A percentile compares a stretch with the other conserved stretches of the same genome.
phyloP scores from a whole-genome alignment of 1,140 invertebrate species.

The Cotesia typhae region DNA sequence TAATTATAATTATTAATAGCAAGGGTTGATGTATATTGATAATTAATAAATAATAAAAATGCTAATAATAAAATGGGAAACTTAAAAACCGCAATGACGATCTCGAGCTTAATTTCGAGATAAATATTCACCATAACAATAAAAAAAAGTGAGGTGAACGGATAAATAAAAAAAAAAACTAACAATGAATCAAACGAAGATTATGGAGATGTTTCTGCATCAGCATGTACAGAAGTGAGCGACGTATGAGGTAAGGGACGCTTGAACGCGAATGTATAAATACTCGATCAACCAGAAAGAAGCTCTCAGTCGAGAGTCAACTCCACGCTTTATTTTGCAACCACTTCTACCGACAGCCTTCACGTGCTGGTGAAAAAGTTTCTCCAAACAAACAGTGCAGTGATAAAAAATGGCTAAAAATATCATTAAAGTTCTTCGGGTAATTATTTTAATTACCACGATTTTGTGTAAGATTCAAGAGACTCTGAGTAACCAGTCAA shows the following conservation, averaged over 20 bases:
- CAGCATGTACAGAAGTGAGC: not conserved
- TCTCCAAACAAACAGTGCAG: not conserved
- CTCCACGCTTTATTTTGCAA: not conserved
- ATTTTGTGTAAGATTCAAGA: not conserved
- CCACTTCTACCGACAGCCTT: not conserved
- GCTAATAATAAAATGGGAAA: not conserved
- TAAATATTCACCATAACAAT: not conserved
- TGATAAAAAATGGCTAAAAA: too few species aligned
- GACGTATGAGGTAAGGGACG: constrained; percentile 6
- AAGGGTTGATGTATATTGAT: not conserved
- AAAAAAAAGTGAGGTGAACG: not conserved
- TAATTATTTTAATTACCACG: not conserved
- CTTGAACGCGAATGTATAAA: constrained; percentile 17
- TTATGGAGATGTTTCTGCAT: not conserved
- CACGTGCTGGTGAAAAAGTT: not conserved
- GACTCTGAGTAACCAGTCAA: not conserved
- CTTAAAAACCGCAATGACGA: constrained; percentile 8
- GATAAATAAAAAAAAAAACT: too few species aligned
- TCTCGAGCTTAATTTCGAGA: not conserved
- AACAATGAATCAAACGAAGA: not conserved
- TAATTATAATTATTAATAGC: too few species aligned
- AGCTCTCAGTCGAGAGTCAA: constrained; percentile 23
- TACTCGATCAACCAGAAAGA: constrained; percentile 15
- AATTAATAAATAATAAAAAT: not conserved
- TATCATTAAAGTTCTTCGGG: too few species aligned